A percentile compares a stretch with the other conserved stretches of the same genome.
Conservation (phyloP, 2,797 vertebrate genomes). For the Dendrocincla fuliginosa region DNA sequence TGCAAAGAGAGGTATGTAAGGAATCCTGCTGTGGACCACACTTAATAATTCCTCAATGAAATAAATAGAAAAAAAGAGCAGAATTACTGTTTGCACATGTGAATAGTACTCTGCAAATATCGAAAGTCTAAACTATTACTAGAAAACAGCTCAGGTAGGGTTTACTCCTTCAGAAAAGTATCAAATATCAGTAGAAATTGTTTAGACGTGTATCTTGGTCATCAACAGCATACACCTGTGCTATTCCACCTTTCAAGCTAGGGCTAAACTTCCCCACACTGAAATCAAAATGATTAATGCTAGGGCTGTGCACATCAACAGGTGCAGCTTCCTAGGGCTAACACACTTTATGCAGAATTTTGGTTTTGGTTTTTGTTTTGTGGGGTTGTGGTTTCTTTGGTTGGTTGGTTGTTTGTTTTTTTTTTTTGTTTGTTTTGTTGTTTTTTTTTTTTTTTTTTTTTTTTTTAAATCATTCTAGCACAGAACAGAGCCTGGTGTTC, state of each 20-base stretch:
- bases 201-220: neutral
- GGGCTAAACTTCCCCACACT: neutral
- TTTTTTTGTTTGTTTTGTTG: too few relatives aligned
- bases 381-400: neutral
- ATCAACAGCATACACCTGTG: neutral
- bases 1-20: neutral
- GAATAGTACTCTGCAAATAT: neutral
- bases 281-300: neutral
- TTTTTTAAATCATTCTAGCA: neutral
- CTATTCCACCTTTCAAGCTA: neutral
- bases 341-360: neutral
- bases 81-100: neutral
- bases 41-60: neutral
- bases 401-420: neutral
- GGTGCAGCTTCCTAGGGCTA: neutral
- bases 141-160: neutral
- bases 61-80: neutral
- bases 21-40: neutral
- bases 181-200: neutral
- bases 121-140: neutral
- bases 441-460: too few relatives aligned
- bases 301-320: neutral
- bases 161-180: neutral
- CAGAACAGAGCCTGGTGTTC: neutral
- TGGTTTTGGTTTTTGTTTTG: neutral